Percentiles rank a stretch among this genome's conserved stretches.
Conservation (phyloP, 2,797 vertebrate species). For the Chaetodon trifasciatus region DNA sequence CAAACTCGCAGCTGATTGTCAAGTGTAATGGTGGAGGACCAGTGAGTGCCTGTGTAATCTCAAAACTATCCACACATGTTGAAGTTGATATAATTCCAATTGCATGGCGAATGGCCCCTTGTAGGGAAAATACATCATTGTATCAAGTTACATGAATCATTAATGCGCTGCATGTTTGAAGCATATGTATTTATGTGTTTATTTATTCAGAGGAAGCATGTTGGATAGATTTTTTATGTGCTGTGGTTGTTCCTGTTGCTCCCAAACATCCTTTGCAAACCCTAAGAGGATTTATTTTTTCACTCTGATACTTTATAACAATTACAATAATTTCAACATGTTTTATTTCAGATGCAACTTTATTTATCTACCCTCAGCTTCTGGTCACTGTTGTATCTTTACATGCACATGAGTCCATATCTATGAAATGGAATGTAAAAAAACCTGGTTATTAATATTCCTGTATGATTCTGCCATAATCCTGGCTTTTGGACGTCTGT, state of each 20-base stretch:
- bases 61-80: neutral
- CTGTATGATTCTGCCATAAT: neutral
- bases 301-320: neutral
- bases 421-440: neutral
- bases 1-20: conserved; percentile 43
- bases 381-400: neutral
- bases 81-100: neutral
- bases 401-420: neutral
- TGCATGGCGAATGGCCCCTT: neutral
- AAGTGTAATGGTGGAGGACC: conserved; percentile 17
- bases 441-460: neutral
- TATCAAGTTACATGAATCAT: neutral
- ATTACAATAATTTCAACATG: neutral
- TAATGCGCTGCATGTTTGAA: neutral
- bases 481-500: neutral
- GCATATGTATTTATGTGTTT: neutral
- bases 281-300: neutral
- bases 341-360: neutral
- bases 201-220: neutral
- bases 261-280: neutral
- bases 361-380: no score
- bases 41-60: conserved; percentile 13
- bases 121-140: neutral
- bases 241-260: neutral
- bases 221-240: neutral